Base-by-base conservation (phyloP, 2,113 vertebrate genomes). In the Serranochromis macrocephalus region DNA sequence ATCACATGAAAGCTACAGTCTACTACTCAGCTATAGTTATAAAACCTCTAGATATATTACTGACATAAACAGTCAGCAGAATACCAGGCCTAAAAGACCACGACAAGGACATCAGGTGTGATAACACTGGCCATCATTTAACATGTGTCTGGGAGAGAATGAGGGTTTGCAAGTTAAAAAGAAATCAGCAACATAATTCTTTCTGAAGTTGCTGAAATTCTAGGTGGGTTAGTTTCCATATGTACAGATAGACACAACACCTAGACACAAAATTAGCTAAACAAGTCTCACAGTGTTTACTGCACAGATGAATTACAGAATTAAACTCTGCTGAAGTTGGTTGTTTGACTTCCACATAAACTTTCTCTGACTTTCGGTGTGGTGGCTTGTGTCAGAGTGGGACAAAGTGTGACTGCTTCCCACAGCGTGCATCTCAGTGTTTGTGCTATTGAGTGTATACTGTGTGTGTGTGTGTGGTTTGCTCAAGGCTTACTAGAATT, bases 321-420 rank as follows among this genome's bases (percentile, higher is more conserved):
- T 61, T 82, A 31, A 63, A 80, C 73, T 82, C 40, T 88, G 83
- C 81, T 54, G 57, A 90, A 88, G 55, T 86, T 87, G 57, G 29
- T 81, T 85, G 83, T 87, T 89, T 86, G 85, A 89, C 86, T 87
- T 85, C 66, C 58, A 58, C 21, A 83, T 82, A 86, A 87, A 89
- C 88, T 87, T 87, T 61, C 10, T 13, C 5, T 9, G 61, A 88
- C 88, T 90, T 91, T 88, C 29, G 53, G 12, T 66, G 21, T 75
- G 19, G 58, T 79, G 84, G 85, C 13, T 13, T 51, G 49, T 55
- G 61, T 79, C 61, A 81, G 38, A 49, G 54, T 33, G 45, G 85
- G 61, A 66, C 61, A 66, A 66, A 82, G 49, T 54, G 55, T 82
- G 84, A 86, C 47, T 71, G 51, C 71, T 26, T 73, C 68, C 80